Evolutionary conservation across 2,888 invertebrate genomes (phyloP), one percentile per base, ranked within the genome.

Genomic region (Eutolmus rufibarbis): DNA sequence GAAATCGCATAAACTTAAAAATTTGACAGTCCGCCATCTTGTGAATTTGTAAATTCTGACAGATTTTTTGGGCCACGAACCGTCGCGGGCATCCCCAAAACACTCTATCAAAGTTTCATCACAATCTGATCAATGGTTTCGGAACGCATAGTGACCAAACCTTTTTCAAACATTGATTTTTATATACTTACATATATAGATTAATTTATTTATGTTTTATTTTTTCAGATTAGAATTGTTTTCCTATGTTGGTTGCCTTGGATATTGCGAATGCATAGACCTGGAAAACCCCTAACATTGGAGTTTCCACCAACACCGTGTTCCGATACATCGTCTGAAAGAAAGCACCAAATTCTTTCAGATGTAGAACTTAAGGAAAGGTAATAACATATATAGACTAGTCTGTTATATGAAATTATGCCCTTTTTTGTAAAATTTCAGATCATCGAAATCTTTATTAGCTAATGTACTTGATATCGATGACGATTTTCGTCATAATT

Each of bases 181-280:
- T n/a, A n/a, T n/a, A n/a, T n/a, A n/a, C n/a, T n/a, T n/a, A n/a
- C n/a, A n/a, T n/a, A n/a, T n/a, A n/a, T n/a, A n/a, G n/a, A n/a
- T n/a, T n/a, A n/a, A n/a, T 46, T 16, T 46, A 16, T 46, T 4
- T 46, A 46, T 46, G 0, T 3, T 12, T 12, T 12, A 40, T 40
- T 16, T 46, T 87, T 89, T 88, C 93, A 97, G 97, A 96, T 98
- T 91, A 96, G 96, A 93, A 95, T 96, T 91, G 95, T 99, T 92
- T 97, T 99, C 94, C 95, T 99, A 91, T 97, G 97, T 93, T 99
- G 99, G 98, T 94, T 99, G 93, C 99, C 99, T 90, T 98, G 98
- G 95, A 93, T 99, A 91, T 95, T 99, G 92, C 96, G 98, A 91
- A 99, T 99, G 99, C 96, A 96, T 91, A 94, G 95, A 91, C 95